Evolutionary conservation across 2,888 invertebrate species (phyloP), one percentile per base, ranked within the genome.

Genomic region (Mamestra brassicae): DNA sequence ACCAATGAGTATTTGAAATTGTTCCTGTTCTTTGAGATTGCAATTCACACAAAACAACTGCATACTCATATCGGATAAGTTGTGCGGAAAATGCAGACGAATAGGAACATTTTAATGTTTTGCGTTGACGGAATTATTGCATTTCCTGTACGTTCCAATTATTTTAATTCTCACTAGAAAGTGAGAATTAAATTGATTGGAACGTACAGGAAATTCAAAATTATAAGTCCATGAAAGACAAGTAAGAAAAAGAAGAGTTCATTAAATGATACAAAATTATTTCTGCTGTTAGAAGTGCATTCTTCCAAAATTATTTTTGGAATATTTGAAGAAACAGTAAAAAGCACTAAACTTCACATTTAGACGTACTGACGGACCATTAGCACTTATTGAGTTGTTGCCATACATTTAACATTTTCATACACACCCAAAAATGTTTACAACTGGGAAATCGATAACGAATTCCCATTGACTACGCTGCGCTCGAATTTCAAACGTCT

Each of bases 361-460:
- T 17, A 4, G 7, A 52, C 7, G 15, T 34, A 42, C 3, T n/a
- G n/a, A n/a, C n/a, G n/a, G n/a, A n/a, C n/a, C n/a, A n/a, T n/a
- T n/a, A n/a, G n/a, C n/a, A n/a, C n/a, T n/a, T n/a, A n/a, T n/a
- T n/a, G n/a, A 5, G 5, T 38, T 38, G 7, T 2, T 6, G 8
- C 8, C 26, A 50, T 42, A n/a, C 34, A 52, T 45, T 34, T 11
- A 17, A 55, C 47, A 54, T 54, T n/a, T 45, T 45, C 57, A 52
- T 34, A 45, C 8, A 36, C 4, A 47, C 10, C 26, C 10, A 60
- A 38, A 75, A 34, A 11, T 61, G 71, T 54, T 52, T 61, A 78
- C 66, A 74, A 50, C 74, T 77, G 55, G 47, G 68, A 76, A 84
- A 85, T 82, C 60, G 62, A 86, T 75, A 72, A 71, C 15, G 55